phyloP scores from a whole-genome alignment of 2,113 vertebrate genomes.

The Marmota flaviventris region DNA sequence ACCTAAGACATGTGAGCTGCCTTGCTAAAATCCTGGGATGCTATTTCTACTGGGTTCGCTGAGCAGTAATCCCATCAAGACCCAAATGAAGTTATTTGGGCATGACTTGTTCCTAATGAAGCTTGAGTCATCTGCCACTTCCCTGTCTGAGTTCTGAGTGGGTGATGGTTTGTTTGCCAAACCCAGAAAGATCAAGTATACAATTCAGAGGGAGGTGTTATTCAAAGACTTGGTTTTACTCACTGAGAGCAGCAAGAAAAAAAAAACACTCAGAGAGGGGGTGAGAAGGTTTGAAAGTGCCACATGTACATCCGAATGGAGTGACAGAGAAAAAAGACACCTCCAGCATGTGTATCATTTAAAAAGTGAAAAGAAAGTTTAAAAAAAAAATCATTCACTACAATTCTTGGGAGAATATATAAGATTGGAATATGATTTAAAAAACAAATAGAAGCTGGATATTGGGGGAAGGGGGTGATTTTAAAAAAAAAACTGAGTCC shows the following conservation, averaged over 20 bases:
- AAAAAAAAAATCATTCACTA: neutral
- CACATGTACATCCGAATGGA: neutral
- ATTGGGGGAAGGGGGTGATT: neutral
- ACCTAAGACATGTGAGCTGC: neutral
- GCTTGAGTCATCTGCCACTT: slow-evolving; percentile 70
- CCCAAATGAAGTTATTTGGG: slow-evolving; percentile 70
- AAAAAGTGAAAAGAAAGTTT: too few relatives aligned
- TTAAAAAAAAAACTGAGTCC: neutral
- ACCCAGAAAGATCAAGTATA: slow-evolving; percentile 48
- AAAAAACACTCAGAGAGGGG: neutral
- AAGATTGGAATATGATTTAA: neutral
- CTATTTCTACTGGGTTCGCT: slow-evolving; percentile 40
- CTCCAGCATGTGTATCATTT: too few relatives aligned
- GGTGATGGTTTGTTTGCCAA: slow-evolving; percentile 52
- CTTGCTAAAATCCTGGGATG: slow-evolving; percentile 45
- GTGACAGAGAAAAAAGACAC: neutral
- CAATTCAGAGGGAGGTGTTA: neutral
- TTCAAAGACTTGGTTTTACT: slow-evolving; percentile 46
- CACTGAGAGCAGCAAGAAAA: neutral
- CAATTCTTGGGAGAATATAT: neutral
- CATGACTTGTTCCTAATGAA: slow-evolving; percentile 75
- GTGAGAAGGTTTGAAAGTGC: neutral
- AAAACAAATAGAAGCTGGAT: slow-evolving; percentile 37
- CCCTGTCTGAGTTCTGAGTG: slow-evolving; percentile 51
- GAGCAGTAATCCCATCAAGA: slow-evolving; percentile 61